Evolutionary conservation across 2,797 vertebrate genomes (phyloP).

Genomic region (Onychomys arenicola): DNA sequence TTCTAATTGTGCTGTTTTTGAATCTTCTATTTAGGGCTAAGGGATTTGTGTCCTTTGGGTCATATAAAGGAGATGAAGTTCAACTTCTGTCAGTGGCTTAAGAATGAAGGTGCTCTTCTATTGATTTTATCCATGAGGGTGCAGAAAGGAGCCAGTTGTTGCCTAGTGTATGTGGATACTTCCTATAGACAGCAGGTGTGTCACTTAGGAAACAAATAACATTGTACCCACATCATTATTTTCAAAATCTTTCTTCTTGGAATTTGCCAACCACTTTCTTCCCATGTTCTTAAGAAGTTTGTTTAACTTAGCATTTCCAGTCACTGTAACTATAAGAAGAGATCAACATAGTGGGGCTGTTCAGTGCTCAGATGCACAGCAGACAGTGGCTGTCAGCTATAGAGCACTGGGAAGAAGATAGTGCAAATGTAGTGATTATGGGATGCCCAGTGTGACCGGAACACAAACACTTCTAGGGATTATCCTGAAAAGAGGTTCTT

Average conservation of each 20-base stretch:
- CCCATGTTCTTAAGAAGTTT: not conserved
- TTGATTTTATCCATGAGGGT: not conserved
- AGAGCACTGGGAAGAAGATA: not conserved
- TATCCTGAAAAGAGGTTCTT: not conserved
- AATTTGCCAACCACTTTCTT: slow-evolving; percentile 33
- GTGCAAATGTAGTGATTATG: not conserved
- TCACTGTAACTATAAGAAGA: not conserved
- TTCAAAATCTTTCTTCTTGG: slow-evolving; percentile 8
- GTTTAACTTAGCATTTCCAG: slow-evolving; percentile 44
- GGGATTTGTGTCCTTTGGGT: slow-evolving; percentile 24
- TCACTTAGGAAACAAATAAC: not conserved
- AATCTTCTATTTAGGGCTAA: slow-evolving; percentile 36
- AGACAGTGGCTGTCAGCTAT: not conserved
- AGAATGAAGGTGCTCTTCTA: not conserved
- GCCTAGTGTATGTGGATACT: not conserved
- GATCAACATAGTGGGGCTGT: not conserved
- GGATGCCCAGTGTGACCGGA: not conserved
- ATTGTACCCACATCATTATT: not conserved
- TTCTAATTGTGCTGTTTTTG: slow-evolving; percentile 11
- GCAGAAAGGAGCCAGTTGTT: not conserved
- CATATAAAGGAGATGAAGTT: not conserved
- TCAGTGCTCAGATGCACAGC: not conserved
- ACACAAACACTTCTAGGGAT: not conserved
- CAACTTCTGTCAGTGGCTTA: not conserved
- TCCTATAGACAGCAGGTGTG: not conserved